Evolutionary conservation across 2,797 vertebrate genomes (phyloP).

Genomic region (Arrhamphus sclerolepis): DNA sequence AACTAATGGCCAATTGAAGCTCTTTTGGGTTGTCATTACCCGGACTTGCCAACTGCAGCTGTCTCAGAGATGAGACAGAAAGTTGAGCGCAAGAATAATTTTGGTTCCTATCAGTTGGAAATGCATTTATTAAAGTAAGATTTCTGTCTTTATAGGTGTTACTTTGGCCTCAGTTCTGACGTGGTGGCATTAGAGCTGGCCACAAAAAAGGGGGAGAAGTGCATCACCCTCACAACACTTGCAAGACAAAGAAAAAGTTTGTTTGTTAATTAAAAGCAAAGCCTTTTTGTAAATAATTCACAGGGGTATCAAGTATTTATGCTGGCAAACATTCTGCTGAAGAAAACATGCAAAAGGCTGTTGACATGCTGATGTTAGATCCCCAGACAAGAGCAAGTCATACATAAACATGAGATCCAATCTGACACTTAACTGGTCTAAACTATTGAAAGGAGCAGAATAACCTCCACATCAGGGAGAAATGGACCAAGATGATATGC

Average conservation of each 20-base stretch:
- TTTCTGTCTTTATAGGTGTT: slow-evolving; percentile 22
- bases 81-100: slow-evolving; percentile 38
- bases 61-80: slow-evolving; percentile 55
- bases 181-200: slow-evolving; percentile 9
- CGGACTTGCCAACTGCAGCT: slow-evolving; percentile 50
- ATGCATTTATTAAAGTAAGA: slow-evolving; percentile 55
- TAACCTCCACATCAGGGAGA: slow-evolving; percentile 25
- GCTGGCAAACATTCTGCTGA: slow-evolving; percentile 20
- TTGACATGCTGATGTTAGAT: slow-evolving; percentile 37
- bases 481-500: slow-evolving; percentile 28
- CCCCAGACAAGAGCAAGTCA: slow-evolving; percentile 23
- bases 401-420: slow-evolving; percentile 35
- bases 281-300: slow-evolving; percentile 54
- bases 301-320: slow-evolving; percentile 43
- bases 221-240: background rate
- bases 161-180: slow-evolving; percentile 29
- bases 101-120: slow-evolving; percentile 26
- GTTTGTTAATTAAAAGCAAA: slow-evolving; percentile 35
- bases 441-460: slow-evolving; percentile 34
- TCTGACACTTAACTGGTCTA: slow-evolving; percentile 55
- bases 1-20: slow-evolving; percentile 76
- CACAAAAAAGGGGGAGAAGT: background rate
- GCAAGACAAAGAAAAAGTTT: slow-evolving; percentile 9
- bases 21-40: slow-evolving; percentile 57
- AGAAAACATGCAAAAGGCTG: slow-evolving; percentile 24